These are phyloP conservation scores for Choristoneura fumiferana DNA, from an alignment of 1,140 invertebrate species.

Conservation along the genomic window DNA sequence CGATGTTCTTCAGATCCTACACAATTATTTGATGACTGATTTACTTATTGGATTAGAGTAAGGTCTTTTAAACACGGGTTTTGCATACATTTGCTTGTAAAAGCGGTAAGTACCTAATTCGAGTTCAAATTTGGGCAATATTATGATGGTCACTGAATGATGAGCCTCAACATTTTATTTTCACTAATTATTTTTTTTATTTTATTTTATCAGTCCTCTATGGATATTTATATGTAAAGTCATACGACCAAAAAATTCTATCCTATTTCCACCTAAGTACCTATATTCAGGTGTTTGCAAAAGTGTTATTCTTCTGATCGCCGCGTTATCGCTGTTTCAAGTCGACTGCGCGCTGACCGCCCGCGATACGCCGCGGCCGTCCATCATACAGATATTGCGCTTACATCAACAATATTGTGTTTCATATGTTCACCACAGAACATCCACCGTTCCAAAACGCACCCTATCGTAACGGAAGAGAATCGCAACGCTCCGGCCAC, in stretches of 20 bases:
- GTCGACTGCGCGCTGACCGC: conserved; percentile 68
- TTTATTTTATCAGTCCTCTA: too few species aligned
- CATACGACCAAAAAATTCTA: too few species aligned
- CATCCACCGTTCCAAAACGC: conserved; percentile 26
- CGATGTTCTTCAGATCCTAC: conserved; percentile 57
- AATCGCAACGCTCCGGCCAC: conserved; percentile 17
- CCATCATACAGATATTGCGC: conserved; percentile 72
- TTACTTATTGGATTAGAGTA: conserved; percentile 54
- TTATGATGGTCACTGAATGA: too few species aligned
- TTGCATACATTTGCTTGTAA: too few species aligned
- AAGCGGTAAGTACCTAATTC: too few species aligned
- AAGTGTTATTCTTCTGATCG: conserved; percentile 24
- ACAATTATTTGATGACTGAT: conserved; percentile 55
- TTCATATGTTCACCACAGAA: conserved; percentile 35
- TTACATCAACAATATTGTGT: conserved; percentile 72
- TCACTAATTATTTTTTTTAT: too few species aligned
- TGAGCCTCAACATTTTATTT: too few species aligned
- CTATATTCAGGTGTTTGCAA: conserved; percentile 27
- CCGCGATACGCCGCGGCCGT: conserved; percentile 47
- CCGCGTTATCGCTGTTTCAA: conserved; percentile 63
- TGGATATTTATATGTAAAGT: too few species aligned
- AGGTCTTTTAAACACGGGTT: conserved; percentile 2
- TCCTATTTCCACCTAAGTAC: too few species aligned
- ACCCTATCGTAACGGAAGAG: conserved; percentile 22
- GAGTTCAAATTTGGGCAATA: too few species aligned